Evolutionary conservation across 2,113 vertebrate species (phyloP).

Genomic region (Trinectes maculatus): DNA sequence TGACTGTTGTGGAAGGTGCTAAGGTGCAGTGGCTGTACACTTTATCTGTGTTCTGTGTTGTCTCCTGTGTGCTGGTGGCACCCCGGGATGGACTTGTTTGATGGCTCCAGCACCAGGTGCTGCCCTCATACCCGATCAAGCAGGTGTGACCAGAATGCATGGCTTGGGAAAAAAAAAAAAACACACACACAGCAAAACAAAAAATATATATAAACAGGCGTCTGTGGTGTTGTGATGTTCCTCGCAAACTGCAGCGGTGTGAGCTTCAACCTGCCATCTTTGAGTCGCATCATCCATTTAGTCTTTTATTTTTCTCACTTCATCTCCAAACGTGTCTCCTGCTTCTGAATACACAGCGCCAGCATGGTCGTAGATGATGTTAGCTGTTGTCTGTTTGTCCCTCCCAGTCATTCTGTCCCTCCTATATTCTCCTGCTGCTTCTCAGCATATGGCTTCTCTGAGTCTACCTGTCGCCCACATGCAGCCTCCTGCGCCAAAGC

Average conservation of each 20-base stretch:
- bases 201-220: too few species aligned
- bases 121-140: slow-evolving; percentile 54
- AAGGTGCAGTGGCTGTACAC: slow-evolving; percentile 40
- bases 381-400: not conserved
- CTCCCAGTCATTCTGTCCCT: slow-evolving; percentile 13
- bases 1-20: slow-evolving; percentile 16
- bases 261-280: slow-evolving; percentile 26
- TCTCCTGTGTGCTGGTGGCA: slow-evolving; percentile 67
- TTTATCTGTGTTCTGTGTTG: slow-evolving; percentile 73
- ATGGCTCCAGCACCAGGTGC: slow-evolving; percentile 61
- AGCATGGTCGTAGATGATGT: slow-evolving; percentile 39
- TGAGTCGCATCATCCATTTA: slow-evolving; percentile 16
- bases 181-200: not conserved
- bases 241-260: slow-evolving; percentile 28
- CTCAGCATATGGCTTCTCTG: slow-evolving; percentile 34
- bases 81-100: slow-evolving; percentile 63
- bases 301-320: slow-evolving; percentile 11
- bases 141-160: slow-evolving; percentile 77
- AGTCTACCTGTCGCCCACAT: slow-evolving; percentile 19
- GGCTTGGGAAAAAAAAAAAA: slow-evolving; percentile 31
- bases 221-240: slow-evolving; percentile 56
- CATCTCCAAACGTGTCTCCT: slow-evolving; percentile 1
- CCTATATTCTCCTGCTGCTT: slow-evolving; percentile 8
- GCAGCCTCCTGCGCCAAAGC: slow-evolving; percentile 36
- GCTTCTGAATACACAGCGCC: not conserved